Evolutionary conservation across 2,797 vertebrate genomes (phyloP).

Genomic region (Schizopygopsis malacanthus): DNA sequence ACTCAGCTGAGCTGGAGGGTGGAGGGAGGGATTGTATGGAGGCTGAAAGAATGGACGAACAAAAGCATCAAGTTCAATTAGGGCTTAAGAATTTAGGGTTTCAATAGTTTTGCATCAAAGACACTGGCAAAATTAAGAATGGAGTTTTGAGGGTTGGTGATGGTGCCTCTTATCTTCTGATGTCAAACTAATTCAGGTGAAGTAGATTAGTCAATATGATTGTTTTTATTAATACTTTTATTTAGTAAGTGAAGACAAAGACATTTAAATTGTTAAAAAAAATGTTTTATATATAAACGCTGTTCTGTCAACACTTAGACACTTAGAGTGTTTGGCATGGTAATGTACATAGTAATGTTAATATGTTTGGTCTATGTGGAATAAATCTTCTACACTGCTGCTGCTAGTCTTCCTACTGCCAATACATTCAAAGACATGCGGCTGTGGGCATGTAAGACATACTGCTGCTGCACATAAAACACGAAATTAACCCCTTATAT

Average conservation of each 20-base stretch:
- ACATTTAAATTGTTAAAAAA: neutral
- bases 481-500: neutral
- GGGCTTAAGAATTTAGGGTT: constrained; percentile 20
- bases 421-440: too few relatives aligned
- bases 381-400: too few relatives aligned
- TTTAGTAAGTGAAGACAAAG: neutral
- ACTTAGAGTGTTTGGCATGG: neutral
- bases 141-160: neutral
- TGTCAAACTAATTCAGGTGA: neutral
- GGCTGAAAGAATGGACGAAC: neutral
- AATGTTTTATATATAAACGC: neutral
- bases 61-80: constrained; percentile 22
- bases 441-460: too few relatives aligned
- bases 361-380: neutral
- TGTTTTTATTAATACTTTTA: neutral
- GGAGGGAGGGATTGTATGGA: neutral
- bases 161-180: neutral
- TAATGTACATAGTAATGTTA: neutral
- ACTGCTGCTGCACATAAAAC: neutral
- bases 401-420: neutral
- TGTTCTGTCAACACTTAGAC: neutral
- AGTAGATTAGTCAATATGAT: neutral
- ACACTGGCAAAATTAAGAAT: neutral
- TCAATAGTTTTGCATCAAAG: constrained; percentile 12
- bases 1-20: constrained; percentile 21